Conservation (phyloP, 2,797 vertebrate genomes). For the Paguma larvata region DNA sequence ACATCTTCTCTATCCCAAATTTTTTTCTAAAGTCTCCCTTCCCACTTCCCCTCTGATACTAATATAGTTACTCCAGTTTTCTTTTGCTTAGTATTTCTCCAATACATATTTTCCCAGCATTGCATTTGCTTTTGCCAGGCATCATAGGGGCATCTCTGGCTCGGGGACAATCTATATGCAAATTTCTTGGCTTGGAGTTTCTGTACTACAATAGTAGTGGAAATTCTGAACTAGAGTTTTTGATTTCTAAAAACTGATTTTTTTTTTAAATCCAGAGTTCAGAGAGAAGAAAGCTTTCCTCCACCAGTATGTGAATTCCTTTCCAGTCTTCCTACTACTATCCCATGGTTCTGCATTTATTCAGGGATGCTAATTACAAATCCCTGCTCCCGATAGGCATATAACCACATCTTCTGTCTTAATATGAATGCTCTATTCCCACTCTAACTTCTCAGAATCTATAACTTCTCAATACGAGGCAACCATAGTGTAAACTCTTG, state of each 20-base stretch:
- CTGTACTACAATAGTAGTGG: neutral
- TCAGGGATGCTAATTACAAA: neutral
- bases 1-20: neutral
- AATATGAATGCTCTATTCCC: too few species aligned
- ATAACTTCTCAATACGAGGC: neutral
- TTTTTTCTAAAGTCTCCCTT: neutral
- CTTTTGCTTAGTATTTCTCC: neutral
- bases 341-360: neutral
- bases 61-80: neutral
- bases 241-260: neutral
- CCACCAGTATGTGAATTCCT: neutral
- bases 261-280: neutral
- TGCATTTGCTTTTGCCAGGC: neutral
- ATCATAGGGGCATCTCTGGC: neutral
- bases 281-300: slow-evolving; percentile 14
- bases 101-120: neutral
- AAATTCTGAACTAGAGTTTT: neutral
- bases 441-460: neutral
- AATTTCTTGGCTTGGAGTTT: neutral
- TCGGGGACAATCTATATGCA: neutral
- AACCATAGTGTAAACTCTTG: neutral
- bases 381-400: neutral
- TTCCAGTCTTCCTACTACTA: neutral
- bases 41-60: neutral
- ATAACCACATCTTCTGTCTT: neutral